Percentiles rank a stretch among this genome's conserved stretches.
Conservation (phyloP, 2,888 invertebrate genomes). For the Xestobium rufovillosum region DNA sequence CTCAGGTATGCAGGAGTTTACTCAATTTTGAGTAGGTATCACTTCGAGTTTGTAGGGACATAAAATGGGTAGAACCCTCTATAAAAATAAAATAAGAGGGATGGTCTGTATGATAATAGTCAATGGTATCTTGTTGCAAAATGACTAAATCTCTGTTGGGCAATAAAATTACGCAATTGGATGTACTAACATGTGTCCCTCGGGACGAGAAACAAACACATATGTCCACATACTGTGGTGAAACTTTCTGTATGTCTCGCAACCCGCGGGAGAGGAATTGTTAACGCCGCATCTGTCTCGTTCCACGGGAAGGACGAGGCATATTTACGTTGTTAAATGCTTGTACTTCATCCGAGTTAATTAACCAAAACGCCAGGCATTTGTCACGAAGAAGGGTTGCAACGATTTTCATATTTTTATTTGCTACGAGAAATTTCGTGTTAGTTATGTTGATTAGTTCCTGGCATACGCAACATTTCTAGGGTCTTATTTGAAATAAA, state of each 20-base stretch:
- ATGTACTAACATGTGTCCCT: conserved; percentile 7
- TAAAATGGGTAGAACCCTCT: too few relatives aligned
- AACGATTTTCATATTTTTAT: conserved; percentile 5
- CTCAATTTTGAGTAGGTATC: too few relatives aligned
- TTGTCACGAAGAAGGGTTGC: conserved; percentile 27
- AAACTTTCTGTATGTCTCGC: background rate
- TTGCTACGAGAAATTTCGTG: too few relatives aligned
- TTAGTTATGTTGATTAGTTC: too few relatives aligned
- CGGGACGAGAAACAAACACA: conserved; percentile 21
- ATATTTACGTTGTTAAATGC: conserved; percentile 17
- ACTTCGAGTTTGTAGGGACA: too few relatives aligned
- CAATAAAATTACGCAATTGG: conserved; percentile 2
- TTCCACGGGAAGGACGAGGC: background rate
- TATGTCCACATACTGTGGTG: conserved; percentile 22
- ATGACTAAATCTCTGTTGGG: too few relatives aligned
- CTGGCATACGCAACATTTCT: too few relatives aligned
- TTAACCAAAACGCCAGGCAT: conserved; percentile 23
- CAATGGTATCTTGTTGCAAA: too few relatives aligned
- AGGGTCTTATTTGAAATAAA: too few relatives aligned
- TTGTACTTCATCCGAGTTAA: conserved; percentile 23
- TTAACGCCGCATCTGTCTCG: background rate
- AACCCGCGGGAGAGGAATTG: background rate
- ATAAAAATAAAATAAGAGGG: too few relatives aligned
- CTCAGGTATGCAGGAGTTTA: too few relatives aligned
- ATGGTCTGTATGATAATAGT: too few relatives aligned